phyloP scores from a whole-genome alignment of 2,797 vertebrate species.

The Anabacerthia variegaticeps region DNA sequence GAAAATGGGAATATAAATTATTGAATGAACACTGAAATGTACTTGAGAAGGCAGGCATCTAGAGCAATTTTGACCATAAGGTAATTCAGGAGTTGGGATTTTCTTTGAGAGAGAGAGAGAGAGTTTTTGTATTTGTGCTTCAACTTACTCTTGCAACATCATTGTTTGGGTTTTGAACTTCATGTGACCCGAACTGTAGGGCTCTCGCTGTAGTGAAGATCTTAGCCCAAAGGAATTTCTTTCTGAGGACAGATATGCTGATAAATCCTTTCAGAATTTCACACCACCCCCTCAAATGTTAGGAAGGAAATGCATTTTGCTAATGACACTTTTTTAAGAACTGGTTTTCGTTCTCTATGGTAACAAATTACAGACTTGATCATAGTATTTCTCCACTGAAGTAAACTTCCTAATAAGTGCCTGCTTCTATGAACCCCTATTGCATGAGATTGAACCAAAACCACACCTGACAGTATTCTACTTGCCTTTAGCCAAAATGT shows the following conservation, averaged over 20 bases:
- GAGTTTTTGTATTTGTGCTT: not conserved
- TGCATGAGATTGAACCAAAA: not conserved
- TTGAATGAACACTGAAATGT: not conserved
- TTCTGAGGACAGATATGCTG: not conserved
- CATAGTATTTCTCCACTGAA: not conserved
- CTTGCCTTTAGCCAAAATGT: not conserved
- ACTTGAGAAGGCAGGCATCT: not conserved
- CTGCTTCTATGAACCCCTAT: not conserved
- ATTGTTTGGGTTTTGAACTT: not conserved
- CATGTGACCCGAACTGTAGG: not conserved
- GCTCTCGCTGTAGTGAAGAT: not conserved
- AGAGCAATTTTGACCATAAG: not conserved
- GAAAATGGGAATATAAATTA: not conserved
- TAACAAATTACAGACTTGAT: not conserved
- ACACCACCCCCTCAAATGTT: not conserved
- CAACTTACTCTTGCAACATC: not conserved
- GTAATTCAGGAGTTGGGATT: not conserved
- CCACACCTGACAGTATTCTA: not conserved
- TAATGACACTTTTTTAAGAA: not conserved
- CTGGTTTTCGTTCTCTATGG: not conserved
- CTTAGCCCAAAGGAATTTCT: not conserved
- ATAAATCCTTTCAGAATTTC: not conserved
- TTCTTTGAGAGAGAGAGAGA: not conserved
- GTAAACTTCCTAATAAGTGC: not conserved
- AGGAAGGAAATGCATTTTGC: not conserved